Conservation (phyloP, 1,140 invertebrate genomes). For the Amphibalanus amphitrite region DNA sequence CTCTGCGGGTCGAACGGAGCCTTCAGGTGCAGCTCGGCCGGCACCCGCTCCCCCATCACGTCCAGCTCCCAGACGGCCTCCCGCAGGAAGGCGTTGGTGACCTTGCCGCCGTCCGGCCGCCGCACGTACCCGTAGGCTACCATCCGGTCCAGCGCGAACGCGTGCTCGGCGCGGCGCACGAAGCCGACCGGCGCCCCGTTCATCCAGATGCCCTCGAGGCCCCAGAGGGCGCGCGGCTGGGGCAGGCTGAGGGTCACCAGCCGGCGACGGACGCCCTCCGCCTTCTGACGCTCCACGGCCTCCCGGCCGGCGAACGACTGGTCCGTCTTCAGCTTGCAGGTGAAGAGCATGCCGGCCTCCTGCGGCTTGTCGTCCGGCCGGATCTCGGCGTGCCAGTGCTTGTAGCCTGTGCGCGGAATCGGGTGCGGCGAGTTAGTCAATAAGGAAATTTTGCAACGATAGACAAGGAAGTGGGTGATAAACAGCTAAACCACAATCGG, state of each 20-base stretch:
- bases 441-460: no score
- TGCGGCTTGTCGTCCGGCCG: conserved; percentile 65
- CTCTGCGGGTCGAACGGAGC: conserved; percentile 63
- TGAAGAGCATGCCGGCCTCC: conserved; percentile 57
- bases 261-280: conserved; percentile 47
- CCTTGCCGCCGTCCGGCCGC: conserved; percentile 33
- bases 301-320: conserved; percentile 58
- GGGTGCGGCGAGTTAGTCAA: no score
- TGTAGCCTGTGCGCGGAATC: conserved; percentile 61
- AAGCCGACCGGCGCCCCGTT: conserved; percentile 57
- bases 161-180: conserved; percentile 59
- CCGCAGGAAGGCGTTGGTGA: conserved; percentile 47
- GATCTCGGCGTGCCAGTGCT: conserved; percentile 65
- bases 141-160: conserved; percentile 46
- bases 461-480: no score
- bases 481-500: no score
- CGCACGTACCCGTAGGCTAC: conserved; percentile 44
- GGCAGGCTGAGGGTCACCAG: conserved; percentile 53
- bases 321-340: conserved; percentile 46
- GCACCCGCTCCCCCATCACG: conserved; percentile 49
- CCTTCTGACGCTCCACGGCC: conserved; percentile 40
- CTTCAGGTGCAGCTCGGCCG: conserved; percentile 45
- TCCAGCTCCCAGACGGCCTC: conserved; percentile 59
- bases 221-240: conserved; percentile 54
- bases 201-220: conserved; percentile 63